These are phyloP conservation scores for Gnathonemus echidnorhynchus DNA, from an alignment of 2,113 vertebrate species.

Conservation along the genomic window DNA sequence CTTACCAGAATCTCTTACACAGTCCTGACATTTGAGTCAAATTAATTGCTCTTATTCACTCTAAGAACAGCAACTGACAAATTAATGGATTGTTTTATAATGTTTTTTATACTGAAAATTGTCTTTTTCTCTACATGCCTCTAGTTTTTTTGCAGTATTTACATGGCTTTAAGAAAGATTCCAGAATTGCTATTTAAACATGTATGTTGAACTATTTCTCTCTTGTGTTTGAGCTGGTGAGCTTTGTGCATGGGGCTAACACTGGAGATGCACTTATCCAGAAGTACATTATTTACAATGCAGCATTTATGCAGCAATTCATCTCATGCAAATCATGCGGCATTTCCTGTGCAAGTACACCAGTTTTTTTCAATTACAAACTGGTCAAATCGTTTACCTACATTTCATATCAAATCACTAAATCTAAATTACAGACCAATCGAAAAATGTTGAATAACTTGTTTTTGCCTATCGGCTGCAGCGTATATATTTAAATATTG, in stretches of 20 bases:
- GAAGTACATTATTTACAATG: not conserved
- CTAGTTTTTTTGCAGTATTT: slow-evolving; percentile 54
- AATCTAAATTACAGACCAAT: not conserved
- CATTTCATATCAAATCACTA: not conserved
- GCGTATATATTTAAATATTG: not conserved
- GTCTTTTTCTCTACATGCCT: slow-evolving; percentile 34
- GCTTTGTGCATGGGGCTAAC: slow-evolving; percentile 15
- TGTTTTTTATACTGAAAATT: not conserved
- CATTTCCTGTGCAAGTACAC: not conserved
- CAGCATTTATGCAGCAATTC: not conserved
- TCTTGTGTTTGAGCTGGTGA: slow-evolving; percentile 9
- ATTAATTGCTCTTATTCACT: not conserved
- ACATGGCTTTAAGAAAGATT: slow-evolving; percentile 54
- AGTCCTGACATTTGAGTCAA: not conserved
- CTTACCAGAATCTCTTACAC: not conserved
- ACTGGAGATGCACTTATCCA: slow-evolving; percentile 12
- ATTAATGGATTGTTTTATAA: not conserved
- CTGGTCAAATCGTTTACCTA: not conserved
- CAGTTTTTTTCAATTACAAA: not conserved
- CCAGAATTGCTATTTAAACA: slow-evolving; percentile 55
- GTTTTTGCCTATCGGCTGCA: not conserved
- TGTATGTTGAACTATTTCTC: slow-evolving; percentile 46
- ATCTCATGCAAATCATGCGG: not conserved
- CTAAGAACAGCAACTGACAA: not conserved
- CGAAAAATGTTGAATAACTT: not conserved